Conservation (phyloP, 2,888 invertebrate genomes). For the Pyrgus malvae region DNA sequence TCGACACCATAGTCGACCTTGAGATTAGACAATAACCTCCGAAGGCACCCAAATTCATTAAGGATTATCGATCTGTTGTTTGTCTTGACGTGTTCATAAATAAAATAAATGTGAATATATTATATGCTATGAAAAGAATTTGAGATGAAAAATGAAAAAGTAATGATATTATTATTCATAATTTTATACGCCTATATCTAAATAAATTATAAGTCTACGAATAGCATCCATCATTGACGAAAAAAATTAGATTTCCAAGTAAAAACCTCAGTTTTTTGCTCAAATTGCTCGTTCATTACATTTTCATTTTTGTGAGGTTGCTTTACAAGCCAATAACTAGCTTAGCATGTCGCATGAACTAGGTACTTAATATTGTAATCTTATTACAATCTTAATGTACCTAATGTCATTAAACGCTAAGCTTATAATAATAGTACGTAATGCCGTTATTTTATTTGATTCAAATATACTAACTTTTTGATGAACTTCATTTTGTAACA, state of each 20-base stretch:
- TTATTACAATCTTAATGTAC: neutral
- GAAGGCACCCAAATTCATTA: slow-evolving; percentile 6
- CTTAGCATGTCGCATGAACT: slow-evolving; percentile 16
- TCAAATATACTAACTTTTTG: no score
- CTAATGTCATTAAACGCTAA: no score
- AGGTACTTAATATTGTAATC: slow-evolving; percentile 9
- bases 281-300: neutral
- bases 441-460: no score
- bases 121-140: neutral
- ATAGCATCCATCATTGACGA: no score
- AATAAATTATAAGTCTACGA: no score
- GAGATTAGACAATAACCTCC: slow-evolving; percentile 7
- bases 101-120: slow-evolving; percentile 29
- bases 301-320: neutral
- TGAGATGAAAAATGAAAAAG: neutral
- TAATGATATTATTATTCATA: neutral
- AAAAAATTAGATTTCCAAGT: no score
- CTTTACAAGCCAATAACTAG: neutral
- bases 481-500: no score
- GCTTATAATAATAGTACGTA: no score
- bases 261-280: neutral
- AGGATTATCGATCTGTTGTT: slow-evolving; percentile 51
- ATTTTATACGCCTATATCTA: no score
- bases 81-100: slow-evolving; percentile 51
- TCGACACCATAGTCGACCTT: slow-evolving; percentile 10